Percentiles rank a stretch among this genome's conserved stretches.
Conservation (phyloP, 2,888 invertebrate genomes). For the Laspeyria flexula region DNA sequence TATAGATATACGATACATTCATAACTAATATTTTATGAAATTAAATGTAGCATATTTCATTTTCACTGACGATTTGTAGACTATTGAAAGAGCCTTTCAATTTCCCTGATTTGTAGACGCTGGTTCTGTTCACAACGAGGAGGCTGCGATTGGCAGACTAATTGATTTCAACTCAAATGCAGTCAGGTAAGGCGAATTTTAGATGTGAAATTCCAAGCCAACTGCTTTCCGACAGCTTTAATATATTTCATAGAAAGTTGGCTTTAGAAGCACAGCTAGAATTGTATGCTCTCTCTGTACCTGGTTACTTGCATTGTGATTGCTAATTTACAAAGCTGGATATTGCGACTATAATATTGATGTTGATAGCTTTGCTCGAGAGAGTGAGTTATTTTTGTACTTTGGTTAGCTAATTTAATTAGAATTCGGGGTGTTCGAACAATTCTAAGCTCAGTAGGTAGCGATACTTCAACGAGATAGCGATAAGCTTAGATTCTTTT, state of each 20-base stretch:
- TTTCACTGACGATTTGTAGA: conserved; percentile 21
- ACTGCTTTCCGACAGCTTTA: conserved; percentile 1
- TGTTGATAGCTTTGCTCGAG: no score
- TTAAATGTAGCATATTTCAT: no score
- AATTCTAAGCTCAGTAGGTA: no score
- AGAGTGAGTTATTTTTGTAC: no score
- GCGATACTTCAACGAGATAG: no score
- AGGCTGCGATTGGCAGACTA: conserved; percentile 62
- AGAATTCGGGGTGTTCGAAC: no score
- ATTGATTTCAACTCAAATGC: conserved; percentile 62
- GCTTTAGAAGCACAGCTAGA: neutral
- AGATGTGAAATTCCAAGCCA: conserved; percentile 32
- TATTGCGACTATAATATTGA: neutral
- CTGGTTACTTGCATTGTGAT: neutral
- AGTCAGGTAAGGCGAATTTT: conserved; percentile 51
- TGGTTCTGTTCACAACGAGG: conserved; percentile 23
- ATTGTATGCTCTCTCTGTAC: no score
- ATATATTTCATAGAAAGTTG: conserved; percentile 23
- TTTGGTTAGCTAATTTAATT: no score
- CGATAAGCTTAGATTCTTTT: no score
- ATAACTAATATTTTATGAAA: no score
- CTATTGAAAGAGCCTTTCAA: conserved; percentile 30
- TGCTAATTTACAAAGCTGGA: neutral
- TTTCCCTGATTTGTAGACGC: conserved; percentile 35
- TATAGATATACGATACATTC: no score